phyloP scores from a whole-genome alignment of 2,113 vertebrate genomes.

The Equus quagga region DNA sequence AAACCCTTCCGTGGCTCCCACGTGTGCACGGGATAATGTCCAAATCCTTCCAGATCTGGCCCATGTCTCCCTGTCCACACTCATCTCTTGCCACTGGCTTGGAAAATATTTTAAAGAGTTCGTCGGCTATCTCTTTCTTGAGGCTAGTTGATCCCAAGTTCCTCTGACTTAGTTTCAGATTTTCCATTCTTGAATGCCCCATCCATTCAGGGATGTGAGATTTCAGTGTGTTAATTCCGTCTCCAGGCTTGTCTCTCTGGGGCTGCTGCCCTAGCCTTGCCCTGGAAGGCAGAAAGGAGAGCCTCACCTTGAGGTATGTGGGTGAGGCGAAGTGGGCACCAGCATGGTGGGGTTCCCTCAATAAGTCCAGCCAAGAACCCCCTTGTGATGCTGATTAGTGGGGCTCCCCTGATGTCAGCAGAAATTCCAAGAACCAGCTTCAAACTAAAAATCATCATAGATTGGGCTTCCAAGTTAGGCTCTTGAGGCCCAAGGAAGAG shows the following conservation, averaged over 20 bases:
- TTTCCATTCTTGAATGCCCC: not conserved
- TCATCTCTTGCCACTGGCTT: not conserved
- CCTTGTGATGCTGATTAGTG: accelerated
- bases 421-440: not conserved
- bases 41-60: not conserved
- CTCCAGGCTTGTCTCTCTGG: not conserved
- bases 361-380: no score
- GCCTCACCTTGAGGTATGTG: not conserved
- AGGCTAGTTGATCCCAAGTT: not conserved
- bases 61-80: not conserved
- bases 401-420: not conserved
- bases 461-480: not conserved
- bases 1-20: not conserved
- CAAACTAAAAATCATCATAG: no score
- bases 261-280: not conserved
- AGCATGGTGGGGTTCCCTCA: no score
- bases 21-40: accelerated
- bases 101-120: not conserved
- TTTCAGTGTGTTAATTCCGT: accelerated
- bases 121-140: not conserved
- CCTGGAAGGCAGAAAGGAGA: not conserved
- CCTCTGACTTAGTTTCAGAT: not conserved
- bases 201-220: not conserved
- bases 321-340: not conserved
- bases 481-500: not conserved